Percentiles rank a stretch among this genome's conserved stretches.
Conservation (phyloP, 2,888 invertebrate species). For the Xestia ashworthii region DNA sequence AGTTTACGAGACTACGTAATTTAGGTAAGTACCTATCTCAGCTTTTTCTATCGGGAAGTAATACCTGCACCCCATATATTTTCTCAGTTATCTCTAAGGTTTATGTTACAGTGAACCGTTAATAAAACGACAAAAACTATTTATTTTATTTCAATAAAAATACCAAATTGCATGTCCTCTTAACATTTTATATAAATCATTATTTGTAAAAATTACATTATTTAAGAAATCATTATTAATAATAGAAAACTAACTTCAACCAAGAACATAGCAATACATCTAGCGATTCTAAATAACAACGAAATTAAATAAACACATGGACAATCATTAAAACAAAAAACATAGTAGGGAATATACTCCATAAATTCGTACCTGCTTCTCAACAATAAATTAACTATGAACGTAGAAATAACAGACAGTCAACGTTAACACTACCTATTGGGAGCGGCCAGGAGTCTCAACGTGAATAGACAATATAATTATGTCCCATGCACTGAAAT, state of each 20-base stretch:
- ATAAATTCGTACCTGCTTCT: neutral
- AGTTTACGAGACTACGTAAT: neutral
- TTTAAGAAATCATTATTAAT: constrained; percentile 2
- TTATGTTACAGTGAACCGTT: neutral
- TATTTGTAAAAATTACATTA: neutral
- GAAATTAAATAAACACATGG: neutral
- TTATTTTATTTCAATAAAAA: constrained; percentile 22
- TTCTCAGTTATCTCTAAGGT: neutral
- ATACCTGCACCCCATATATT: neutral
- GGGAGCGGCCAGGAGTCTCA: neutral
- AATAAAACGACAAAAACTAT: neutral
- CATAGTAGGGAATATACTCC: neutral
- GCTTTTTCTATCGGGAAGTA: neutral
- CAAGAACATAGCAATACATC: constrained; percentile 4
- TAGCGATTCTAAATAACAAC: constrained; percentile 37
- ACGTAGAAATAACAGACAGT: constrained; percentile 13
- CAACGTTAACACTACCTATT: neutral
- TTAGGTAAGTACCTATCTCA: neutral
- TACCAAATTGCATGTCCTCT: neutral
- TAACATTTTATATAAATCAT: neutral
- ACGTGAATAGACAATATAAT: neutral
- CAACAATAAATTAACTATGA: neutral
- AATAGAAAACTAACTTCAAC: constrained; percentile 17
- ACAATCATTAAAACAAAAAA: neutral
- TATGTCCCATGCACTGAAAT: neutral